Conservation (phyloP, 2,113 vertebrate genomes). For the Dipodomys merriami region DNA sequence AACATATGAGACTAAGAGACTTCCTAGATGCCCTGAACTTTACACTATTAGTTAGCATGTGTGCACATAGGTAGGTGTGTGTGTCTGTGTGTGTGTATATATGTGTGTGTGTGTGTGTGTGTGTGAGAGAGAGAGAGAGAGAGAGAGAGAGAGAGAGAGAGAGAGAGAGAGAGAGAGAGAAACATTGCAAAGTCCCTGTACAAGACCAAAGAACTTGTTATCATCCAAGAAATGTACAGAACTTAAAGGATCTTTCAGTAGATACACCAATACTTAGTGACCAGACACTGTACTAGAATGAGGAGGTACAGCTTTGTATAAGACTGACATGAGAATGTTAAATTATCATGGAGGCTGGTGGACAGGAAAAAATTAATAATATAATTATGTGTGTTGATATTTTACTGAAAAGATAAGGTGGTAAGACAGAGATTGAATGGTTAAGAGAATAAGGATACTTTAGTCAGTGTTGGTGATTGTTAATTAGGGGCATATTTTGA, state of each 20-base stretch:
- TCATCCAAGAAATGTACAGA: neutral
- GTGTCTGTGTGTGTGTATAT: no score
- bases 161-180: no score
- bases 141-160: neutral
- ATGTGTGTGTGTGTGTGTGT: no score
- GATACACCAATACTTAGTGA: neutral
- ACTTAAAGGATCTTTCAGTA: neutral
- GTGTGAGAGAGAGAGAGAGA: no score
- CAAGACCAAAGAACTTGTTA: neutral
- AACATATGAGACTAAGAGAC: neutral
- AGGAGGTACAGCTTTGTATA: neutral
- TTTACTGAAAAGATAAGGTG: neutral
- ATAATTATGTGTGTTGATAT: neutral
- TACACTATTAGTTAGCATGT: neutral
- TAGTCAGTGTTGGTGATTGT: no score
- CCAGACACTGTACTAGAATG: neutral
- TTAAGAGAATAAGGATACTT: neutral
- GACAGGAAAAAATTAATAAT: neutral
- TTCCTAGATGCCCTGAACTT: neutral
- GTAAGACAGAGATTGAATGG: neutral
- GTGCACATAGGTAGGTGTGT: neutral
- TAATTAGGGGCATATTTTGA: neutral
- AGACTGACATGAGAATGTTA: neutral
- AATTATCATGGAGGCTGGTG: neutral
- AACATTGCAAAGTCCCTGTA: no score